phyloP scores from a whole-genome alignment of 2,797 vertebrate genomes.

The Rhinatrema bivittatum region DNA sequence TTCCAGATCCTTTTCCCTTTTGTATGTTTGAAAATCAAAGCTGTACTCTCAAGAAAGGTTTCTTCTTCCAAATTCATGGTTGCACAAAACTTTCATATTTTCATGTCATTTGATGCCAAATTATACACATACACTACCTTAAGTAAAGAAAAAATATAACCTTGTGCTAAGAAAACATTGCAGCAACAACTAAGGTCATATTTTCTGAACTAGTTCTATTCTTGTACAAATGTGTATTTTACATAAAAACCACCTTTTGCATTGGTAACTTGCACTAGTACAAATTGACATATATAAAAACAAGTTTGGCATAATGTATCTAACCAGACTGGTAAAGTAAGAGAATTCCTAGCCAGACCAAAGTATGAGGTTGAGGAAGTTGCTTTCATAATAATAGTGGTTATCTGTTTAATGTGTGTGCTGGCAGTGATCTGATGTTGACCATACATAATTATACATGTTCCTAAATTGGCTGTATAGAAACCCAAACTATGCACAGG shows the following conservation, averaged over 20 bases:
- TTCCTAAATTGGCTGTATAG: slow-evolving; percentile 55
- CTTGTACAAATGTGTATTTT: slow-evolving; percentile 37
- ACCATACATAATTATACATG: slow-evolving; percentile 55
- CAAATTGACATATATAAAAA: slow-evolving; percentile 44
- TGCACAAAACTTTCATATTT: slow-evolving; percentile 68
- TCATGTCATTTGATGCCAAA: slow-evolving; percentile 65
- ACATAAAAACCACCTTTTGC: slow-evolving; percentile 20
- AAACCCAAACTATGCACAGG: slow-evolving; percentile 31
- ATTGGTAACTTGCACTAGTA: slow-evolving; percentile 37
- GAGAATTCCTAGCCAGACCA: slow-evolving; percentile 51
- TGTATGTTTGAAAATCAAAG: slow-evolving; percentile 63
- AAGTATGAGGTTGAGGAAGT: slow-evolving; percentile 59
- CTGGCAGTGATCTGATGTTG: slow-evolving; percentile 49
- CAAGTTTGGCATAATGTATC: slow-evolving; percentile 33
- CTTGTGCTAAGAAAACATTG: slow-evolving; percentile 52
- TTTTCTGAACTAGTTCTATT: slow-evolving; percentile 52
- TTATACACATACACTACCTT: slow-evolving; percentile 70
- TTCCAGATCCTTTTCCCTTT: slow-evolving; percentile 69
- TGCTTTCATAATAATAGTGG: slow-evolving; percentile 53
- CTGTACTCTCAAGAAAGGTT: slow-evolving; percentile 66
- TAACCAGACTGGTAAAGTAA: slow-evolving; percentile 46
- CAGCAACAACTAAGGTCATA: slow-evolving; percentile 51
- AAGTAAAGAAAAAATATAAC: slow-evolving; percentile 53
- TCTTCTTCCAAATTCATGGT: slow-evolving; percentile 70
- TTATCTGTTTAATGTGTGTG: slow-evolving; percentile 68